phyloP scores from a whole-genome alignment of 2,797 vertebrate genomes.

The Sphaeramia orbicularis region DNA sequence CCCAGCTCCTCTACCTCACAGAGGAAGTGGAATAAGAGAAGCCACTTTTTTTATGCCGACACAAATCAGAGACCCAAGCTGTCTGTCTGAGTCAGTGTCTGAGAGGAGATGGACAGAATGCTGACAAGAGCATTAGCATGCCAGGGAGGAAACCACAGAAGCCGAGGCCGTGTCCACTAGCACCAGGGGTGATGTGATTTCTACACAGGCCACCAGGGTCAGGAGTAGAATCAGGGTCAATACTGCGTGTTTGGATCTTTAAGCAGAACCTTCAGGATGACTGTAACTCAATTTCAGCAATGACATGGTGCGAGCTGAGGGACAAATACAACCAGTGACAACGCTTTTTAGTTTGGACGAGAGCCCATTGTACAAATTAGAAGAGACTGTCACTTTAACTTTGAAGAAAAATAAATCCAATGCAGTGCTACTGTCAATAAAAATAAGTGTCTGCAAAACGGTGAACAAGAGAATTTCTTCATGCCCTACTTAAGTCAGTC shows the following conservation, averaged over 20 bases:
- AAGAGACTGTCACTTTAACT: constrained; percentile 13
- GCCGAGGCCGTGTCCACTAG: constrained; percentile 56
- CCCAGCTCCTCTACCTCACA: constrained; percentile 20
- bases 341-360: constrained; percentile 27
- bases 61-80: constrained; percentile 39
- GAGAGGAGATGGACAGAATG: constrained; percentile 69
- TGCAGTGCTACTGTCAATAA: constrained; percentile 12
- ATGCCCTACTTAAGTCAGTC: constrained; percentile 50
- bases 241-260: constrained; percentile 36
- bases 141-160: constrained; percentile 59
- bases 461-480: constrained; percentile 28
- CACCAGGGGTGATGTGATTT: constrained; percentile 48
- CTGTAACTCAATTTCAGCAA: constrained; percentile 44
- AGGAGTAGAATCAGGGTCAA: constrained; percentile 54
- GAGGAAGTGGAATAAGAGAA: constrained; percentile 47
- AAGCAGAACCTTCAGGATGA: constrained; percentile 28
- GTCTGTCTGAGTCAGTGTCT: constrained; percentile 60
- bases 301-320: constrained; percentile 10
- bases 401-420: constrained; percentile 28
- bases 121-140: constrained; percentile 74
- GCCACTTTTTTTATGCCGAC: constrained; percentile 46
- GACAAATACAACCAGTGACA: constrained; percentile 21
- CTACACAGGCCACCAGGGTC: constrained; percentile 57
- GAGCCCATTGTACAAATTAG: constrained; percentile 32
- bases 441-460: background rate